Evolutionary conservation across 35 echinoderm and acorn worm genomes (phyloP), one percentile per base, ranked within the genome.

Genomic region (Apostichopus parvimensis): DNA sequence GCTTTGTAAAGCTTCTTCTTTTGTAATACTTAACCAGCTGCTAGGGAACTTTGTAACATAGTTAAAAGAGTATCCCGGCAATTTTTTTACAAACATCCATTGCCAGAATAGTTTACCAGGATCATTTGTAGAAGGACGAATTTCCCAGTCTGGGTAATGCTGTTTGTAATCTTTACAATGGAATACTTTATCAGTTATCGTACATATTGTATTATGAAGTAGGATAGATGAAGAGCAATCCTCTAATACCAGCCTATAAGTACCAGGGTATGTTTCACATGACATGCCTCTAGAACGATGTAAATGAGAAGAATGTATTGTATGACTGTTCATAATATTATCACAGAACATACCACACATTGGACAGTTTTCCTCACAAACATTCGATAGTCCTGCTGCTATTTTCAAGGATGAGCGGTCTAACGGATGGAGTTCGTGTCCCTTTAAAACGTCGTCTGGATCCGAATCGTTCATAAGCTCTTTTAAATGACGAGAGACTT

Each of bases 301-400:
- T 80, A 80, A 80, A 52, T 45, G 53, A 80, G 78, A 80, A 12
- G 78, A 80, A 52, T 80, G 78, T 45, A 7, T 45, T 53, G 22
- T 80, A 52, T 80, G 78, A 55, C 28, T 55, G 10, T 80, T 8
- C 17, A 55, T 55, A 14, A 80, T 52, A 14, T 80, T 80, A 55
- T 80, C 78, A 45, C 78, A 80, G 25, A 53, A 55, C 53, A 80
- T 55, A 80, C 78, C 78, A 55, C 78, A 79, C 77, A 79, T 24
- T 24, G 77, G 77, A 79, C 77, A 79, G 5, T 23, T 79, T 45
- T 45, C 5, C 5, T 79, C 3, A 45, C 77, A 79, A 21, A 79
- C n/a, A 10, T 79, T 79, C 5, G 9, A 5, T 9, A 79, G 9
- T 22, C 77, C 77, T 22, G 64, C 17, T 68, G 28, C 28, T 34